A percentile compares a stretch with the other conserved stretches of the same genome.
These are phyloP conservation scores for Hemithea aestivaria DNA, from an alignment of 2,888 invertebrate species.

Conservation along the genomic window DNA sequence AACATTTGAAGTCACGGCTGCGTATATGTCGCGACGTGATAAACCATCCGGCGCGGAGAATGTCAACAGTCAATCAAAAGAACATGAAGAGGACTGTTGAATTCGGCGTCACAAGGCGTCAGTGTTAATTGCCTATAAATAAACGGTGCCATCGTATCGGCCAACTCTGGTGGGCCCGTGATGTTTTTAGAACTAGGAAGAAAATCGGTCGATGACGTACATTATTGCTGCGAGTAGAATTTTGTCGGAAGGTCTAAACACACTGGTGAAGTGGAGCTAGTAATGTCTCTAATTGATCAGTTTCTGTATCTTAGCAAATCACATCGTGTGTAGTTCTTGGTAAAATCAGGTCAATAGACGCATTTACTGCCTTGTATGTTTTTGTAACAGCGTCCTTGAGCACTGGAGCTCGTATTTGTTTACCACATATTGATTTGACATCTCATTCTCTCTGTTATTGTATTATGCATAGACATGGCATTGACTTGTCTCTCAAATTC, in stretches of 20 bases:
- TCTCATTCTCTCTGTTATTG: conserved; percentile 20
- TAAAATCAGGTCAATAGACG: conserved; percentile 17
- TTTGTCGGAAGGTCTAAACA: conserved; percentile 9
- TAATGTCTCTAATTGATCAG: conserved; percentile 9
- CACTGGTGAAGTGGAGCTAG: conserved; percentile 5
- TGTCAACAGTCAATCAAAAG: conserved; percentile 66
- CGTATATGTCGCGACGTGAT: conserved; percentile 17
- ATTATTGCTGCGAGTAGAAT: conserved; percentile 12
- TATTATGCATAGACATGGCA: conserved; percentile 28
- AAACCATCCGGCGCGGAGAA: conserved; percentile 36
- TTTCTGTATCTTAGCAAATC: conserved; percentile 11
- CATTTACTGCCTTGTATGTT: conserved; percentile 11
- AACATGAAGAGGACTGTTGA: conserved; percentile 39
- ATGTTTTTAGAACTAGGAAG: conserved; percentile 29
- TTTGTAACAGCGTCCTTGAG: conserved; percentile 3
- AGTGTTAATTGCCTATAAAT: conserved; percentile 62
- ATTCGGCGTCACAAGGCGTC: conserved; percentile 40
- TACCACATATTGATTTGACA: conserved; percentile 23
- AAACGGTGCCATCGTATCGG: conserved; percentile 33
- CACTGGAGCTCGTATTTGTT: conserved; percentile 10
- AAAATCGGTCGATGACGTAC: conserved; percentile 16
- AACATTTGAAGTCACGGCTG: conserved; percentile 14
- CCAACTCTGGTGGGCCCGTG: conserved; percentile 33
- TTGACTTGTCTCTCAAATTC: conserved; percentile 26
- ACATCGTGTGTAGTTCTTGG: conserved; percentile 5